Evolutionary conservation across 2,797 vertebrate species (phyloP).

Genomic region (Ispidina picta): DNA sequence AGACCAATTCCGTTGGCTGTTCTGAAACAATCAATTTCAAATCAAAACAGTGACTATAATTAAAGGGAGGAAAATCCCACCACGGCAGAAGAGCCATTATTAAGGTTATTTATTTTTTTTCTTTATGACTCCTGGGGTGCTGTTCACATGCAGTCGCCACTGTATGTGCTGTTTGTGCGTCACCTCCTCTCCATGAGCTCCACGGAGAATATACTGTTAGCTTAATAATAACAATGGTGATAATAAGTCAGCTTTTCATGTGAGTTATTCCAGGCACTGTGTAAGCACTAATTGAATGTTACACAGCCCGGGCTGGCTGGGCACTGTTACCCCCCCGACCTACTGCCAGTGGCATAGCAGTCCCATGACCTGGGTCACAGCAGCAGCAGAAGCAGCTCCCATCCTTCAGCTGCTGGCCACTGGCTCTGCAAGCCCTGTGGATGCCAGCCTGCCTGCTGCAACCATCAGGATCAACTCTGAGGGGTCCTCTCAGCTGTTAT

Average conservation of each 20-base stretch:
- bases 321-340: not conserved
- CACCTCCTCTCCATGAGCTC: slow-evolving; percentile 41
- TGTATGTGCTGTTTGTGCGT: slow-evolving; percentile 50
- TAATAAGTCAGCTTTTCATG: slow-evolving; percentile 48
- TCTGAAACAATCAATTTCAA: slow-evolving; percentile 56
- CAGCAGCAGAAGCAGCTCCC: not conserved
- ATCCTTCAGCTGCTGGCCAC: not conserved
- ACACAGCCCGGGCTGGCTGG: not conserved
- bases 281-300: slow-evolving; percentile 45
- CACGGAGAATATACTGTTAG: slow-evolving; percentile 61
- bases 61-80: slow-evolving; percentile 67
- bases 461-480: not conserved
- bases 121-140: slow-evolving; percentile 52
- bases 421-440: not conserved
- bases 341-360: not conserved
- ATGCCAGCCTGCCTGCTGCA: not conserved
- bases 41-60: slow-evolving; percentile 59
- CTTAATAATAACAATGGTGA: slow-evolving; percentile 59
- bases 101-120: slow-evolving; percentile 55
- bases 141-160: slow-evolving; percentile 53
- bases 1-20: slow-evolving; percentile 19
- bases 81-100: slow-evolving; percentile 58
- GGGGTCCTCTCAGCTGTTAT: not conserved
- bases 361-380: not conserved
- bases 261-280: slow-evolving; percentile 37